phyloP scores from a whole-genome alignment of 2,797 vertebrate species.

The Cossypha polioptera region DNA sequence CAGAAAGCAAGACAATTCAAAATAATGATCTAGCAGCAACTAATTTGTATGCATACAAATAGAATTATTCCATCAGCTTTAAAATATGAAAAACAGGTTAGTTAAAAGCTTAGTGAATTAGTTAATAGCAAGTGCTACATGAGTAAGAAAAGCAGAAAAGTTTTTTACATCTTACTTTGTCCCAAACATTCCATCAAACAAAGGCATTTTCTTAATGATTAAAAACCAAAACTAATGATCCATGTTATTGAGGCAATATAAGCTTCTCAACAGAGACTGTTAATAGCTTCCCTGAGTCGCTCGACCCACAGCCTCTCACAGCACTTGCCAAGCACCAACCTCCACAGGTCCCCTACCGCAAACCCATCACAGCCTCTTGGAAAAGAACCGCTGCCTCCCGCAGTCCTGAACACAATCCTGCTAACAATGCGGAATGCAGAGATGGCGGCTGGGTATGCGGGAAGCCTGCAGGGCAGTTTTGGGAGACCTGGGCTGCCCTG shows the following conservation, averaged over 20 bases:
- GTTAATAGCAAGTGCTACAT: background rate
- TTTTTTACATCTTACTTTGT: background rate
- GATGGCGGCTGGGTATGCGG: background rate
- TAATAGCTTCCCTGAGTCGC: conserved; percentile 6
- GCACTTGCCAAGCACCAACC: background rate
- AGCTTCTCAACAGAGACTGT: background rate
- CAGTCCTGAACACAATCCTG: background rate
- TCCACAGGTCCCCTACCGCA: background rate
- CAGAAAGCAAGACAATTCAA: background rate
- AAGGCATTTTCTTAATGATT: conserved; percentile 57
- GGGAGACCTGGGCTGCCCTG: background rate
- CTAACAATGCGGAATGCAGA: background rate
- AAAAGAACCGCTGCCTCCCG: background rate
- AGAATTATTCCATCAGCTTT: background rate
- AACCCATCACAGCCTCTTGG: background rate
- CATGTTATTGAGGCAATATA: conserved; percentile 20
- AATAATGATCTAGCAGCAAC: background rate
- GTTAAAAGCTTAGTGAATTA: background rate
- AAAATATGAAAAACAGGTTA: conserved; percentile 8
- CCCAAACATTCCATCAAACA: background rate
- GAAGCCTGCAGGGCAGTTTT: background rate
- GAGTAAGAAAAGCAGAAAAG: background rate
- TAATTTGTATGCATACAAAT: background rate
- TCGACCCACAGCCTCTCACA: background rate
- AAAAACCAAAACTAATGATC: conserved; percentile 53